Base-by-base conservation (phyloP, 2,888 invertebrate species). In the Bellardia bayeri region DNA sequence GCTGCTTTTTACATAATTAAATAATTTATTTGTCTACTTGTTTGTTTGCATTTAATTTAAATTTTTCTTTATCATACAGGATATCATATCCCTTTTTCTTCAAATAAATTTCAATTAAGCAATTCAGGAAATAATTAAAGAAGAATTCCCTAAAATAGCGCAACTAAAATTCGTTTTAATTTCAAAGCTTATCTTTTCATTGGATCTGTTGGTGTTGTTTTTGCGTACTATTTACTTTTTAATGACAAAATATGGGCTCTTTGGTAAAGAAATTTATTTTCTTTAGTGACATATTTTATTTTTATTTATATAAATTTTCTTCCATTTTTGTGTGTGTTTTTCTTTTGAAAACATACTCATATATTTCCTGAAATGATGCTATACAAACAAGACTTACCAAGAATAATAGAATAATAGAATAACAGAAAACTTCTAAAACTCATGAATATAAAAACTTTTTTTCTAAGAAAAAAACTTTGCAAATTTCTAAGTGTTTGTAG, bases 221-320 rank as follows among this genome's bases (percentile, higher is more conserved):
- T 51, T 51, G 14, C 13, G 9, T 40, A 4, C 8, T 40, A 63
- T 80, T 71, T 80, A 33, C 23, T 61, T 51, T n/a, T n/a, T 61
- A 80, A 80, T 79, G 51, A 42, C 54, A 71, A 63, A 51, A 37
- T 63, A 74, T 66, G 40, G 56, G 40, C 71, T 71, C 16, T 56
- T 56, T 56, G 71, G 16, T 56, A 40, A 56, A 71, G 37, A 23
- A 71, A 71, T 56, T 14, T 37, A 33, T 40, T 49, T 63, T 56
- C 37, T n/a, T 23, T 63, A 64, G 42, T 42, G 42, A 71, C 71
- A 63, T 54, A 71, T 71, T 13, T 63, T 72, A 23, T 68, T 64
- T 42, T 66, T 66, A 58, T 69, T 69, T 33, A 9, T 16, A 45
- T 66, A 54, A 11, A 23, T 66, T 33, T 68, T 58, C 30, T 54